These are phyloP conservation scores for Odontamblyopus lacepedii DNA, from an alignment of 2,797 vertebrate species.

Conservation along the genomic window DNA sequence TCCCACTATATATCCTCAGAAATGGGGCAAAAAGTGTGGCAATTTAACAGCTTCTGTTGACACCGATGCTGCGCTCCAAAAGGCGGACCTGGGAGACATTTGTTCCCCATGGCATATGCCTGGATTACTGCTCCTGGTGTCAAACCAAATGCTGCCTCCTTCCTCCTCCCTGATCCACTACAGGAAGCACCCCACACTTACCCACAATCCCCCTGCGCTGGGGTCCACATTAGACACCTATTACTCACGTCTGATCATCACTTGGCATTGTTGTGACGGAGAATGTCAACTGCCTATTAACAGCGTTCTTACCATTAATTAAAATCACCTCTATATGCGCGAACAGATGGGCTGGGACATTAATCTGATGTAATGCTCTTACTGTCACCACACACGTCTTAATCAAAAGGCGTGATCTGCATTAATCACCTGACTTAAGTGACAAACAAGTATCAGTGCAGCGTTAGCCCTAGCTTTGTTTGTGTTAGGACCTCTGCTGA, in stretches of 20 bases:
- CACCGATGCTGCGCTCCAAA: slow-evolving; percentile 58
- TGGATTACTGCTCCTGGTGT: slow-evolving; percentile 63
- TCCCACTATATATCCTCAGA: slow-evolving; percentile 1
- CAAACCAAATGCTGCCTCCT: slow-evolving; percentile 64
- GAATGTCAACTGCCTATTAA: slow-evolving; percentile 50
- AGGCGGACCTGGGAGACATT: slow-evolving; percentile 71
- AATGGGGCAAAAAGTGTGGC: slow-evolving; percentile 6
- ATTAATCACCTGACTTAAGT: slow-evolving; percentile 79
- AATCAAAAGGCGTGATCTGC: slow-evolving; percentile 77
- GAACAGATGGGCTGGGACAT: slow-evolving; percentile 77
- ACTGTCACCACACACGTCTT: slow-evolving; percentile 76
- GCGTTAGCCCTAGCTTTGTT: slow-evolving; percentile 61
- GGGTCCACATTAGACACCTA: slow-evolving; percentile 33
- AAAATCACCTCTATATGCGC: slow-evolving; percentile 70
- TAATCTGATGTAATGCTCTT: slow-evolving; percentile 76
- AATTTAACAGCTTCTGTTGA: slow-evolving; percentile 36
- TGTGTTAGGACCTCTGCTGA: slow-evolving; percentile 55
- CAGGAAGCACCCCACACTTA: slow-evolving; percentile 20
- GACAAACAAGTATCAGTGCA: slow-evolving; percentile 75
- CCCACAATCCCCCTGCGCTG: slow-evolving; percentile 37
- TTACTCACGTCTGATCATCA: slow-evolving; percentile 46
- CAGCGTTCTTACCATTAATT: slow-evolving; percentile 75
- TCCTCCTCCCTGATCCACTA: slow-evolving; percentile 48
- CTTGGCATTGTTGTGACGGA: slow-evolving; percentile 33
- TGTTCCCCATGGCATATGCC: slow-evolving; percentile 72